Evolutionary conservation across 2,797 vertebrate species (phyloP).

Genomic region (Anguilla obscura): DNA sequence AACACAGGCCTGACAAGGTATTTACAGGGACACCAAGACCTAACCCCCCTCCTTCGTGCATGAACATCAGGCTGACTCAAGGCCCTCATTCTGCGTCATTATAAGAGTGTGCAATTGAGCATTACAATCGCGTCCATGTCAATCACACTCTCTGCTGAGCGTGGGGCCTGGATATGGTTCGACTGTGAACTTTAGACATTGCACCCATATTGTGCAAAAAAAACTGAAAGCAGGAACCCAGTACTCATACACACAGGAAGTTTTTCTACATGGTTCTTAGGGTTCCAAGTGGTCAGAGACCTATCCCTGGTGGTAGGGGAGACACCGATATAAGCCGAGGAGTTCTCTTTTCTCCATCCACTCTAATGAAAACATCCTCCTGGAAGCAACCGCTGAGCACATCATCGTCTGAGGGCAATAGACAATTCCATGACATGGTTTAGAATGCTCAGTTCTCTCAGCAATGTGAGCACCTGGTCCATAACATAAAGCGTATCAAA

Average conservation of each 20-base stretch:
- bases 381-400: neutral
- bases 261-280: neutral
- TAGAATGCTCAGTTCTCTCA: neutral
- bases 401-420: neutral
- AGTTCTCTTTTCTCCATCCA: neutral
- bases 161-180: neutral
- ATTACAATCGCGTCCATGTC: neutral
- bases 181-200: neutral
- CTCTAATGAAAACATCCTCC: neutral
- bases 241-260: neutral
- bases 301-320: neutral
- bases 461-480: neutral
- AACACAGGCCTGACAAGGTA: neutral
- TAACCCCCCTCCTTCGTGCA: neutral
- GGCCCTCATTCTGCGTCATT: neutral
- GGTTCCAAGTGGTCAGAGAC: neutral
- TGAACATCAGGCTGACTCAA: neutral
- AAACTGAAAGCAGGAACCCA: neutral
- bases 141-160: neutral
- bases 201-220: neutral
- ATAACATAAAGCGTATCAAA: constrained; percentile 3
- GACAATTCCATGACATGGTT: neutral
- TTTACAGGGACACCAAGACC: neutral
- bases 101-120: neutral
- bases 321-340: neutral